Evolutionary conservation across 2,797 vertebrate species (phyloP).

Genomic region (Prionace glauca): DNA sequence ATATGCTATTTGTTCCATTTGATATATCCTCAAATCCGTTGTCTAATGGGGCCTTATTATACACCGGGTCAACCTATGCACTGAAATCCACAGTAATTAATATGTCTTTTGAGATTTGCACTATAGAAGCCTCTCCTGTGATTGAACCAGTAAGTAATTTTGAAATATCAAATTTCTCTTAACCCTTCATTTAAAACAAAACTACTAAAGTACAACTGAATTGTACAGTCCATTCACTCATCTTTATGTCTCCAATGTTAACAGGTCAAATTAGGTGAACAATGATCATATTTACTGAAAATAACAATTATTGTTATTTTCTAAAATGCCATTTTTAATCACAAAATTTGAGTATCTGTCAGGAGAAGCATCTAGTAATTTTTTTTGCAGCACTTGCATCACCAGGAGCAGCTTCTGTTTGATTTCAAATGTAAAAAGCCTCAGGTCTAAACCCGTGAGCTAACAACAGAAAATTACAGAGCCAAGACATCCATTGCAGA

Average conservation of each 20-base stretch:
- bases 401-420: neutral
- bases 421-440: neutral
- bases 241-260: neutral
- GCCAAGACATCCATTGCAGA: neutral
- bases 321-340: neutral
- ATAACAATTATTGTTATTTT: neutral
- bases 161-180: neutral
- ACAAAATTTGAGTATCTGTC: neutral
- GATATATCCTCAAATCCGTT: neutral
- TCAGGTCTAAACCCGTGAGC: neutral
- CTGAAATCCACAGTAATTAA: neutral
- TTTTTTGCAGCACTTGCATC: slow-evolving; percentile 10
- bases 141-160: neutral
- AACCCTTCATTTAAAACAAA: neutral
- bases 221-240: neutral
- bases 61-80: neutral
- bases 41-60: neutral
- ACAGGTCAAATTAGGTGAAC: neutral
- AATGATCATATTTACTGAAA: neutral
- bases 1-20: neutral
- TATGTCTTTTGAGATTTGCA: neutral
- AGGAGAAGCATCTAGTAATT: neutral
- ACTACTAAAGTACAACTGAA: neutral
- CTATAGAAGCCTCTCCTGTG: neutral
- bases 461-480: slow-evolving; percentile 5